Base-by-base conservation (phyloP, 2,888 invertebrate genomes). In the Tenthredo notha region DNA sequence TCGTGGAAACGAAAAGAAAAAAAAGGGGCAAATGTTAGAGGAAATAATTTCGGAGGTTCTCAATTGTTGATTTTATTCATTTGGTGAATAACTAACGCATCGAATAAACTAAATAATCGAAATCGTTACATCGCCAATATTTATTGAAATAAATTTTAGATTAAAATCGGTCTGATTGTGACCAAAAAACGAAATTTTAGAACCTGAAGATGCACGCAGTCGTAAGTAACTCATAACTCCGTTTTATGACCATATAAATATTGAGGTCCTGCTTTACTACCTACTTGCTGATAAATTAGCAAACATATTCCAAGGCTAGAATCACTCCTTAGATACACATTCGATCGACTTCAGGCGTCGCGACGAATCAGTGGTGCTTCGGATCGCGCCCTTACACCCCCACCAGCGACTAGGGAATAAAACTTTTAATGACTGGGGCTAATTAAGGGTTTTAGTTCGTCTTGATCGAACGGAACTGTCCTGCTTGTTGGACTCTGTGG, bases 391-490 rank as follows among this genome's bases (percentile, higher is more conserved):
- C 12, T 18, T 1, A 37, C 21, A 12, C 12, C 74, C 74, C 74
- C 18, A 18, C 33, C 61, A 43, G 40, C 61, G 61, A 61, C 80
- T 58, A 80, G 80, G 80, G 58, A 80, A 80, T 80, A 80, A 80
- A 80, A 80, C 40, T 80, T 58, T 80, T 80, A 58, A 80, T 80
- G 80, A 61, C 80, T 61, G 40, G 33, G 37, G 61, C 61, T 61
- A 80, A 80, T 80, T 58, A 80, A 61, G 15, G 61, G 61, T 61
- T 50, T 54, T 77, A n/a, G 77, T 33, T 77, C 77, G 77, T 18
- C 10, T 25, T 4, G 18, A 33, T 77, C 21, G 67, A 67, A 40
- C 61, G 58, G 61, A 80, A 33, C 40, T 40, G 40, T 58, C 3
- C 47, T 18, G 25, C 10, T 54, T 33, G 47, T 21, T 50, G 21